Conservation (phyloP, 2,113 vertebrate genomes). For the Vidua macroura region DNA sequence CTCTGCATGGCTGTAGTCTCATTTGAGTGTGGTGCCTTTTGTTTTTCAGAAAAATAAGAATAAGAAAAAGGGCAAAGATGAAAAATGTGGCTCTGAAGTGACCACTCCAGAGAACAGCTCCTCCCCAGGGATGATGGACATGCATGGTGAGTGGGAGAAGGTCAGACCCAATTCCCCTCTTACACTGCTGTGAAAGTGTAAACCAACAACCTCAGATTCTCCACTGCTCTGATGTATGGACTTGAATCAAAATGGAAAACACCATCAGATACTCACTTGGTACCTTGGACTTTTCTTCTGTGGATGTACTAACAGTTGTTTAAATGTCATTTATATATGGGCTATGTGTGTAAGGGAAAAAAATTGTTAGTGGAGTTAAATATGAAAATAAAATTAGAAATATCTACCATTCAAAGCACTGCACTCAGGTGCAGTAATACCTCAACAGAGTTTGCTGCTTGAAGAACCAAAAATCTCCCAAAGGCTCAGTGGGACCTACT, state of each 20-base stretch:
- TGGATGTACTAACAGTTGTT: background rate
- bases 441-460: background rate
- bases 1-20: background rate
- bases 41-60: conserved; percentile 89
- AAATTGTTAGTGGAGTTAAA: background rate
- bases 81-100: conserved; percentile 93
- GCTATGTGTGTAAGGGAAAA: background rate
- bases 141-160: conserved; percentile 84
- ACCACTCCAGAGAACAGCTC: conserved; percentile 98
- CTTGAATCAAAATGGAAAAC: background rate
- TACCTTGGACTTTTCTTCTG: background rate
- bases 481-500: background rate
- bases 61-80: conserved; percentile 95
- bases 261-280: background rate
- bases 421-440: background rate
- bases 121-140: conserved; percentile 97
- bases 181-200: background rate
- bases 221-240: background rate
- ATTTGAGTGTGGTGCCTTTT: background rate
- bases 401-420: background rate
- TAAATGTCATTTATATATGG: background rate
- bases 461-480: background rate
- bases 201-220: background rate
- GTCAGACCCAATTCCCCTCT: background rate
- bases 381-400: background rate